Evolutionary conservation across 2,888 invertebrate species (phyloP), one percentile per base, ranked within the genome.

Genomic region (Parochlus steinenii): DNA sequence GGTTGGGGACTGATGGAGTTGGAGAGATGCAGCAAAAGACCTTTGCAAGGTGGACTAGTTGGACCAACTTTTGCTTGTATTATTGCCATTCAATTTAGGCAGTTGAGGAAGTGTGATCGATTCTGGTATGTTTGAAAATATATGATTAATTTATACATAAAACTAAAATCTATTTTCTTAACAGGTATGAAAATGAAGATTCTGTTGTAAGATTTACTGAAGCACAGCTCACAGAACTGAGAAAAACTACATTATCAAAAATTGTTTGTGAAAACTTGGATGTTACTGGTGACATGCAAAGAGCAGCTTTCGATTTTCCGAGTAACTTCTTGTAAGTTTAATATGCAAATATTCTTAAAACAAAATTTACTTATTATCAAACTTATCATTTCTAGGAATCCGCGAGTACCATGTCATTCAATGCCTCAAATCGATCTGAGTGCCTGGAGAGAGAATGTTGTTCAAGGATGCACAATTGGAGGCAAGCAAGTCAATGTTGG

Each of bases 41-140:
- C 85, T 0, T 63, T 89, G 5, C 83, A 83, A 48, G 93, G 93
- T 5, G 92, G 87, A 5, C 61, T 89, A 1, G 82, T 95, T 0
- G 95, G 95, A 4, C 93, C 93, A 0, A 93, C 93, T 0, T 81
- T 95, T 51, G 90, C 89, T 10, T 81, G 87, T 52, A 81, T 97
- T 47, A 87, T 97, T 46, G 93, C 87, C 35, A 82, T 85, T 33
- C 95, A 95, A 61, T 93, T 93, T 62, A 65, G 83, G 35, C 82
- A 85, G 49, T 61, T 86, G 33, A 73, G 87, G 45, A 85, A 86
- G 51, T 95, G 95, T 50, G 97, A 97, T 62, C 65, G 95, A 46
- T 93, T 80, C 63, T 97, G 92, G 87, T 75, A 50, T 62, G 62
- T 44, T 24, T 8, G 25, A 18, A 28, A 32, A n/a, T 20, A 17